Base-by-base conservation (phyloP, 2,797 vertebrate genomes). In the Agapornis canus region DNA sequence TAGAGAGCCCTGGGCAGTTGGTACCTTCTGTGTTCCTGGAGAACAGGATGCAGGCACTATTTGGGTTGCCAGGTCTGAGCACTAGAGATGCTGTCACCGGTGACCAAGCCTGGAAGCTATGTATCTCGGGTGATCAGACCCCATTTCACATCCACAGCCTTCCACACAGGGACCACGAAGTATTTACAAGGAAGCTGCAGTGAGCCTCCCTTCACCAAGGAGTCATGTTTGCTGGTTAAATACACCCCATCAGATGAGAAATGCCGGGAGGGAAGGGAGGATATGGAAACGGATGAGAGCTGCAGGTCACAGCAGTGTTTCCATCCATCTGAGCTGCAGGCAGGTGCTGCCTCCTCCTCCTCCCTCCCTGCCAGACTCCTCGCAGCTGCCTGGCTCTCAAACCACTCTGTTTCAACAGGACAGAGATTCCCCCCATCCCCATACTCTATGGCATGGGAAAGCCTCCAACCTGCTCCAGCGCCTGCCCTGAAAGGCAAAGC, bases 211-310 rank as follows among this genome's bases (percentile, higher is more conserved):
- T 85, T 90, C 70, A 42, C 21, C 2, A 10, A 16, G 35, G 81
- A 94, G 59, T 71, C 7, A 48, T 78, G 92, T 89, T 57, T 90
- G 49, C 43, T 89, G 63, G 60, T 94, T 86, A 96, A 95, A 61
- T 87, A 48, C 68, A 63, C 73, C 23, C 65, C 35, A 56, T 64
- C 79, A 35, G 75, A 51, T 63, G 66, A 86, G 78, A 91, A 80
- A 31, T 42, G 20, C 17, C 0, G 32, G 75, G 59, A 88, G 45
- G 80, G 26, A 64, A 26, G 25, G 26, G 31, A 54, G 51, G 25
- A 64, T 37, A 37, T 5, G 16, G 45, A 5, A 9, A 40, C 65
- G 52, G 29, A 3, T 1, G 17, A 51, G 77, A 90, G n/a, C 21
- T 43, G 45, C 25, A 37, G 71, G 68, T 82, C 35, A 6, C 42